Evolutionary conservation across 92 coral and sea anemone species (phyloP).

Genomic region (Epizoanthus fatuus): DNA sequence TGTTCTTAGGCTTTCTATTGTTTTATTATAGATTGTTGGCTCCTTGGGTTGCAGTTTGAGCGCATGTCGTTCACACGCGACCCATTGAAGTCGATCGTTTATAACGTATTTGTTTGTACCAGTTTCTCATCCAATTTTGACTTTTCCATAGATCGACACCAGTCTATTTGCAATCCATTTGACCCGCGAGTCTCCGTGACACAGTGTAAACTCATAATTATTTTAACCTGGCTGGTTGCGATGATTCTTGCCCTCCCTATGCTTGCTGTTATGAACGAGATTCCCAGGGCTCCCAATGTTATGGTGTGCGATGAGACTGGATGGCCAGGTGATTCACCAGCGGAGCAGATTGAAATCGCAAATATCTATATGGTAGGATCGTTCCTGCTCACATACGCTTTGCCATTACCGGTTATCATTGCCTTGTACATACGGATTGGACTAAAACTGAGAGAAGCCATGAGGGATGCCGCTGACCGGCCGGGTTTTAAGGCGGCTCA

Average conservation of each 20-base stretch:
- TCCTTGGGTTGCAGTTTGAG: too few relatives aligned
- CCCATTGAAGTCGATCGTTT: too few relatives aligned
- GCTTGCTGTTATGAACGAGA: constrained; percentile 74
- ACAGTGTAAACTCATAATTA: constrained; percentile 84
- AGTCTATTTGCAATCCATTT: constrained; percentile 94
- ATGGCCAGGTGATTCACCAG: constrained; percentile 69
- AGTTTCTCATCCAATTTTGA: background rate
- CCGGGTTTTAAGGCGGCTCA: constrained; percentile 96
- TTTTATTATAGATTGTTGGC: too few relatives aligned
- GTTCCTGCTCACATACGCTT: constrained; percentile 90
- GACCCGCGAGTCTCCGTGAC: constrained; percentile 86
- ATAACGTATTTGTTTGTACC: background rate
- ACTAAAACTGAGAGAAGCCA: constrained; percentile 87
- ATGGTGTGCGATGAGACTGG: constrained; percentile 58
- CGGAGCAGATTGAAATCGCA: background rate
- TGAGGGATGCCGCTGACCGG: constrained; percentile 95
- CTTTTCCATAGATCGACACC: constrained; percentile 89
- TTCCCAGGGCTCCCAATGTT: too few relatives aligned
- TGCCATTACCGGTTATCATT: constrained; percentile 91
- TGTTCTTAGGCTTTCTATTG: too few relatives aligned
- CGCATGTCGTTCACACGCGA: too few relatives aligned
- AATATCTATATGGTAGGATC: constrained; percentile 69
- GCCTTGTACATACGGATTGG: constrained; percentile 87
- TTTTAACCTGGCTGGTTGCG: constrained; percentile 94
- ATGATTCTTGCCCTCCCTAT: constrained; percentile 92